Evolutionary conservation across 2,113 vertebrate genomes (phyloP), one percentile per base, ranked within the genome.

Genomic region (Anarhynchus alexandrinus): DNA sequence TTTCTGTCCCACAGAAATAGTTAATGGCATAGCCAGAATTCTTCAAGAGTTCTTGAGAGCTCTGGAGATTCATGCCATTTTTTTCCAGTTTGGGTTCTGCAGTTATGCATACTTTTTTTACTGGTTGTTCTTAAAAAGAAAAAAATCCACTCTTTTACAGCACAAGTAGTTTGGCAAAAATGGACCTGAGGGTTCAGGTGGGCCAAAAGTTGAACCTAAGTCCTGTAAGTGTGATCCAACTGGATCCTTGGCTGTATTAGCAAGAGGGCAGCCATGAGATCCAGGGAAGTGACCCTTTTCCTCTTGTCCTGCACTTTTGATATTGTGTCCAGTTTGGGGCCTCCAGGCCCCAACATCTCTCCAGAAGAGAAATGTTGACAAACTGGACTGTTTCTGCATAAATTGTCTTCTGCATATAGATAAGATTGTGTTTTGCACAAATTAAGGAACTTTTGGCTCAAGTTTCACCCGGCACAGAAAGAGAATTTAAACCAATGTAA

Each of bases 231-330:
- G 64, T 64, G 54, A 42, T 4, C 21, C 34, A 40, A 14, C 5
- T 40, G 14, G 21, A 73, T 16, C 64, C 15, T 65, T 34, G 65
- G 5, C 5, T 77, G 7, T 17, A 36, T 21, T 52, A 64, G 26
- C 12, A 34, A 27, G 1, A 81, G 12, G 5, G 17, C 6, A 65
- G 12, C 8, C 38, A 73, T n/a, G 23, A 81, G 26, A 6, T 27
- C 16, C 10, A 21, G 16, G 15, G 2, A 14, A 61, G 20, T 0
- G 1, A 4, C 21, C 1, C 38, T 71, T 57, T n/a, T 14, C 12
- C 8, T 23, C 9, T n/a, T 20, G 12, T 45, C 16, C 67, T 49
- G 10, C 43, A 29, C 6, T 69, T 72, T 42, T 64, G 12, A 25
- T 20, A 5, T 0, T 0, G 5, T 43, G 32, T 25, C 27, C 19